A percentile compares a stretch with the other conserved stretches of the same genome.
Evolutionary conservation across 2,888 invertebrate species (phyloP).

Genomic region (Drosophila anomalata): DNA sequence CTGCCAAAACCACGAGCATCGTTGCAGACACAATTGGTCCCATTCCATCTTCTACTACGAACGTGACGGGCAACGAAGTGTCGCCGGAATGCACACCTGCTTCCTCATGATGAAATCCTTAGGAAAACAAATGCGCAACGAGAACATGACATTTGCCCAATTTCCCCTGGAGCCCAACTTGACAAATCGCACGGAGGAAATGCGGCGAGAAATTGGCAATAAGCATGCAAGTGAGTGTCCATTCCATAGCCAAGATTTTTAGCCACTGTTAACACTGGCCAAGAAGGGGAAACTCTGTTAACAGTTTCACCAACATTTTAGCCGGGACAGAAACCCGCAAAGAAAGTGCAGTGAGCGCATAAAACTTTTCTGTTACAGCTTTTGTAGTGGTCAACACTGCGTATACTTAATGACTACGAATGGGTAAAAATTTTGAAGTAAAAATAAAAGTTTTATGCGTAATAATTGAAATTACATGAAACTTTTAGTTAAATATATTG

Average conservation of each 20-base stretch:
- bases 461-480: not conserved
- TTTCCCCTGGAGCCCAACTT: conserved; percentile 81
- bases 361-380: conserved; percentile 16
- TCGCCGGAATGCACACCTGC: conserved; percentile 90
- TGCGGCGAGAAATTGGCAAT: conserved; percentile 87
- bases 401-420: conserved; percentile 4
- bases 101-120: conserved; percentile 90
- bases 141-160: conserved; percentile 82
- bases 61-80: conserved; percentile 87
- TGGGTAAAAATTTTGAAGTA: not conserved
- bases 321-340: conserved; percentile 50
- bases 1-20: not conserved
- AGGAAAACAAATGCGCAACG: conserved; percentile 85
- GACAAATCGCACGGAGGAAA: conserved; percentile 87
- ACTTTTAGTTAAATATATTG: too few species aligned
- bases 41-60: conserved; percentile 91
- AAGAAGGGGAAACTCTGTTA: conserved; percentile 7
- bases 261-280: not conserved
- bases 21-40: conserved; percentile 89
- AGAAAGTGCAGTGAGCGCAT: not conserved
- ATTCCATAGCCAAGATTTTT: not conserved
- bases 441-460: not conserved
- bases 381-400: conserved; percentile 8
- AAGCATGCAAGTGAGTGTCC: conserved; percentile 89
- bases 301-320: conserved; percentile 45